Evolutionary conservation across 2,113 vertebrate species (phyloP).

Genomic region (Bambusicola thoracicus): DNA sequence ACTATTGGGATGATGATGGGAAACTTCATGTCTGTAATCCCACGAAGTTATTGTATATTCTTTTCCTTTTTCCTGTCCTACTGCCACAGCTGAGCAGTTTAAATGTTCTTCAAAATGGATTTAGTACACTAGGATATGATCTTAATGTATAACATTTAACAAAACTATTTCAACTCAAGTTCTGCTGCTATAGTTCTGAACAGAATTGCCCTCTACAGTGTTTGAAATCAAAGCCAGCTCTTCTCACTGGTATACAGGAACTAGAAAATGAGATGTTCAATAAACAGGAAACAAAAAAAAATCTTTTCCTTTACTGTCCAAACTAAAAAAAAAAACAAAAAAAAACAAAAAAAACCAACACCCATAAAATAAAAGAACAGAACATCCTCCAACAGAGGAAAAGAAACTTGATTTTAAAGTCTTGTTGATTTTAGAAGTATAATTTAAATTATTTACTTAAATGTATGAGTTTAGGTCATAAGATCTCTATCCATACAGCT

Average conservation of each 20-base stretch:
- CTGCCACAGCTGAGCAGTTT: neutral
- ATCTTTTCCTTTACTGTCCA: neutral
- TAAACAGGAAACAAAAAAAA: constrained; percentile 19
- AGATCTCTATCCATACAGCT: neutral
- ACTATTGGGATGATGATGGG: accelerated
- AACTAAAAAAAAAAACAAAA: neutral
- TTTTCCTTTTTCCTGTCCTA: neutral
- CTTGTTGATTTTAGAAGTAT: neutral
- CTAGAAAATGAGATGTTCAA: neutral
- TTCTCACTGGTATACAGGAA: neutral
- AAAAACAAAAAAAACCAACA: neutral
- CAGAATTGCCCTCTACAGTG: neutral
- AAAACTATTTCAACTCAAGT: neutral
- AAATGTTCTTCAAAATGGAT: neutral
- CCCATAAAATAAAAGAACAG: neutral
- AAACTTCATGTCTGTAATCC: neutral
- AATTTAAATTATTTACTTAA: neutral
- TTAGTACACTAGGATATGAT: neutral
- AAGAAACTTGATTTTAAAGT: neutral
- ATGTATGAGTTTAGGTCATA: neutral
- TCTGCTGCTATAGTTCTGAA: neutral
- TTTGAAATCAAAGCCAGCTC: constrained; percentile 23
- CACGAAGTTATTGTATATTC: neutral
- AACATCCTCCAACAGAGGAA: neutral
- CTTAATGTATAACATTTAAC: neutral